Conservation (phyloP, 64 coral and sea anemone genomes). For the Stichodactyla mertensii region DNA sequence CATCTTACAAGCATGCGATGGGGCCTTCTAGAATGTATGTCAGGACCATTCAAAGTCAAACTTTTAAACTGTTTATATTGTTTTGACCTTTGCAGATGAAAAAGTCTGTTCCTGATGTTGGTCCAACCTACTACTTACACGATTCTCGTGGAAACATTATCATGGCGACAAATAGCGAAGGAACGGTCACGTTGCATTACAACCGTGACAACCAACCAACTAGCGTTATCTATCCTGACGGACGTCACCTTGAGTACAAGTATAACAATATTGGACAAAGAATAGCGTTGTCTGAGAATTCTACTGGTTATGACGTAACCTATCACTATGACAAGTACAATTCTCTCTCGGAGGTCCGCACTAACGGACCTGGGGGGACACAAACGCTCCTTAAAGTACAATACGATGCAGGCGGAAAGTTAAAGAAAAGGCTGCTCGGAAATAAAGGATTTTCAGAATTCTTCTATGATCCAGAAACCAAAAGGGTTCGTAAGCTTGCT, state of each 20-base stretch:
- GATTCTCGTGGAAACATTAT: constrained; percentile 57
- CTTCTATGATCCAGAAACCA: not conserved
- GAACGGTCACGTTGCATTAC: constrained; percentile 30
- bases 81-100: constrained; percentile 14
- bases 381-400: constrained; percentile 31
- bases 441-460: not conserved
- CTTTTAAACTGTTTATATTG: no score
- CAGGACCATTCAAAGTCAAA: no score
- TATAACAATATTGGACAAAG: constrained; percentile 52
- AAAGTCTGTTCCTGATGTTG: constrained; percentile 42
- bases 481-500: not conserved
- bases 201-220: constrained; percentile 35
- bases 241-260: constrained; percentile 23
- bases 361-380: not conserved
- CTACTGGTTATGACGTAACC: constrained; percentile 31
- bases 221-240: constrained; percentile 45
- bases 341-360: constrained; percentile 11
- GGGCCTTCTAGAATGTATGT: no score
- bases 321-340: constrained; percentile 51
- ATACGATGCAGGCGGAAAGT: constrained; percentile 46
- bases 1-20: no score
- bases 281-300: constrained; percentile 17
- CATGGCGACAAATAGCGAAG: constrained; percentile 46
- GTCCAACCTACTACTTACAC: constrained; percentile 47
- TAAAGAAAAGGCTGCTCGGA: constrained; percentile 41